These are phyloP conservation scores for Gambusia affinis DNA, from an alignment of 2,113 vertebrate genomes.

Conservation along the genomic window DNA sequence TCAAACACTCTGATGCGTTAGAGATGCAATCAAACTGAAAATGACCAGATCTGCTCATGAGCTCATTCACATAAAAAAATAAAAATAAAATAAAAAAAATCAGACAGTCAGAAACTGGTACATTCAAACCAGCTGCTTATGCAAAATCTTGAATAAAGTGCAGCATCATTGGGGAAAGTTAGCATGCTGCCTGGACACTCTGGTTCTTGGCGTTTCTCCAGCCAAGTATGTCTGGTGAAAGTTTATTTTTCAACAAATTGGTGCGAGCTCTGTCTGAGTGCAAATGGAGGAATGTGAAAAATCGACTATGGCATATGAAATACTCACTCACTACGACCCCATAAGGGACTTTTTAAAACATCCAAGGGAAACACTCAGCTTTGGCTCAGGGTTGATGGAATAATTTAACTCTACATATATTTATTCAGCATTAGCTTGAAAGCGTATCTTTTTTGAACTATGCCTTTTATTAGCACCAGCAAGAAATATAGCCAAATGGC, in stretches of 20 bases:
- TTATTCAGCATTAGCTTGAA: constrained; percentile 2
- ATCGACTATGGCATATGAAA: constrained; percentile 5
- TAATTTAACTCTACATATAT: constrained; percentile 24
- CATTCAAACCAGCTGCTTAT: constrained; percentile 14
- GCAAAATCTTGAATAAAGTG: constrained; percentile 29
- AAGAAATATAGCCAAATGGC: constrained; percentile 4
- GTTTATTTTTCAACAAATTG: constrained; percentile 9
- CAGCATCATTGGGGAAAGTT: constrained; percentile 1
- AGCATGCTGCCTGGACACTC: background rate
- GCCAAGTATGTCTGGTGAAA: constrained; percentile 11
- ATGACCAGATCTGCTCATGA: constrained; percentile 11
- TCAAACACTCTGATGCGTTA: constrained; percentile 26
- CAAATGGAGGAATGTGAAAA: constrained; percentile 29
- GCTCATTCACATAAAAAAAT: background rate
- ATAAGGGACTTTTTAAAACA: constrained; percentile 24
- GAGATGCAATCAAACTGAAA: constrained; percentile 6
- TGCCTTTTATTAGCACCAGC: constrained; percentile 3
- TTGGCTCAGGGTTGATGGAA: constrained; percentile 10
- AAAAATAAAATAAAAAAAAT: too few species aligned
- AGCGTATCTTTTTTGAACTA: background rate
- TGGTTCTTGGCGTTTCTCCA: background rate
- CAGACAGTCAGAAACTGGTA: constrained; percentile 3
- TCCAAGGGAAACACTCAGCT: constrained; percentile 3
- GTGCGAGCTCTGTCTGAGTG: background rate
- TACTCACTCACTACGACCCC: constrained; percentile 15